Evolutionary conservation across 2,797 vertebrate genomes (phyloP).

Genomic region (Etheostoma nigrum): DNA sequence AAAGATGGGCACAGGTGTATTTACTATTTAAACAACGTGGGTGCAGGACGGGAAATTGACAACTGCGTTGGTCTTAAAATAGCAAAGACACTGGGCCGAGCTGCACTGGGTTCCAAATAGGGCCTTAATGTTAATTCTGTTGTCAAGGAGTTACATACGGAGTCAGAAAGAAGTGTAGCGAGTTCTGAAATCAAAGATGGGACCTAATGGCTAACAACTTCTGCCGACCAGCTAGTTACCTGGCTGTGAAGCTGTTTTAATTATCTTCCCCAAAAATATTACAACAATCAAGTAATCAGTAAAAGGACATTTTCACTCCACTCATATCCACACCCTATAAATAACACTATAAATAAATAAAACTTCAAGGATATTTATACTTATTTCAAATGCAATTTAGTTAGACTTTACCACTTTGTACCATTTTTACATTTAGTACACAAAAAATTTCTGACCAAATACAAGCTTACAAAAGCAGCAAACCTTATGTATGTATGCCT

Average conservation of each 20-base stretch:
- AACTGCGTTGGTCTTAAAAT: too few species aligned
- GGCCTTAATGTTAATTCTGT: neutral
- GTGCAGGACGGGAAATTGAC: too few species aligned
- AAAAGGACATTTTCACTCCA: neutral
- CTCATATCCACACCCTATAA: too few species aligned
- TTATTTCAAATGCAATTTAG: neutral
- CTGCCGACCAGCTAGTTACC: neutral
- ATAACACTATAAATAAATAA: neutral
- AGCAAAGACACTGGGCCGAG: too few species aligned
- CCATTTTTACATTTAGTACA: neutral
- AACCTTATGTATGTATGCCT: slow-evolving; percentile 5
- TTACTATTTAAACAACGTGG: too few species aligned
- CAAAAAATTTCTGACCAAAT: neutral
- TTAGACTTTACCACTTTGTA: neutral
- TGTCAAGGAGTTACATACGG: neutral
- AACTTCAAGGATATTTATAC: neutral
- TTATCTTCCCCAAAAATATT: too few species aligned
- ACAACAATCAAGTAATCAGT: neutral
- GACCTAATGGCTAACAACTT: neutral
- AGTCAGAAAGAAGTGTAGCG: neutral
- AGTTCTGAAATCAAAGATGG: neutral
- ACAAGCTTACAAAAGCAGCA: slow-evolving; percentile 15
- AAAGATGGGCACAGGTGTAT: too few species aligned
- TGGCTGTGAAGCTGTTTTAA: neutral
- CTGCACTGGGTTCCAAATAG: too few species aligned